Conservation (phyloP, 1,140 invertebrate genomes). For the Tetragnatha versicolor region DNA sequence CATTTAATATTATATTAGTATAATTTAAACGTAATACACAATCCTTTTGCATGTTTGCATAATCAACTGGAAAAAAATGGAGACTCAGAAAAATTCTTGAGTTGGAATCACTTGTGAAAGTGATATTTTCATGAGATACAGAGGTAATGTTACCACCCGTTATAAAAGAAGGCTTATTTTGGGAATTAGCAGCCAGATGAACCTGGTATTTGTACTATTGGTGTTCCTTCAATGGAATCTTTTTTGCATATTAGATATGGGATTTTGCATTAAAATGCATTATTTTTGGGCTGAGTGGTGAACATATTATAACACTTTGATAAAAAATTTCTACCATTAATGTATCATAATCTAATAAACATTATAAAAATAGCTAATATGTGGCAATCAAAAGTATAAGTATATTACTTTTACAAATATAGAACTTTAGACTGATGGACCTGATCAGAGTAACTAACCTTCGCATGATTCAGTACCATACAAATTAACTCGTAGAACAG, state of each 20-base stretch:
- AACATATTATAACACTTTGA: neutral
- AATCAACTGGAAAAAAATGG: neutral
- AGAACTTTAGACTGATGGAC: too few species aligned
- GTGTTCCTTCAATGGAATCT: neutral
- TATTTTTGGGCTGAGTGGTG: neutral
- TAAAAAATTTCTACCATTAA: neutral
- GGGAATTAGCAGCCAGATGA: neutral
- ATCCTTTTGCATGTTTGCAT: neutral
- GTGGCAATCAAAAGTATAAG: too few species aligned
- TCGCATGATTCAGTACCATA: too few species aligned
- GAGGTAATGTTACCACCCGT: constrained; percentile 40
- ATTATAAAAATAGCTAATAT: too few species aligned
- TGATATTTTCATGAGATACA: neutral
- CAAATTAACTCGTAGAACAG: too few species aligned
- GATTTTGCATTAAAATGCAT: neutral
- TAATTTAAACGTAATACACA: neutral
- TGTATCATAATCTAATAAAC: too few species aligned
- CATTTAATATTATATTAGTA: too few species aligned
- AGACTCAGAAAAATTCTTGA: neutral
- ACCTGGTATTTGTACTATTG: constrained; percentile 31
- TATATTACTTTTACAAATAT: too few species aligned
- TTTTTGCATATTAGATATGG: constrained; percentile 20
- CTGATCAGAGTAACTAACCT: too few species aligned
- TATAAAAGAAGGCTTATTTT: constrained; percentile 4
- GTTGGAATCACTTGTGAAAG: neutral